Conservation (phyloP, 1,140 invertebrate genomes). For the Brachionus asplanchnoidis region DNA sequence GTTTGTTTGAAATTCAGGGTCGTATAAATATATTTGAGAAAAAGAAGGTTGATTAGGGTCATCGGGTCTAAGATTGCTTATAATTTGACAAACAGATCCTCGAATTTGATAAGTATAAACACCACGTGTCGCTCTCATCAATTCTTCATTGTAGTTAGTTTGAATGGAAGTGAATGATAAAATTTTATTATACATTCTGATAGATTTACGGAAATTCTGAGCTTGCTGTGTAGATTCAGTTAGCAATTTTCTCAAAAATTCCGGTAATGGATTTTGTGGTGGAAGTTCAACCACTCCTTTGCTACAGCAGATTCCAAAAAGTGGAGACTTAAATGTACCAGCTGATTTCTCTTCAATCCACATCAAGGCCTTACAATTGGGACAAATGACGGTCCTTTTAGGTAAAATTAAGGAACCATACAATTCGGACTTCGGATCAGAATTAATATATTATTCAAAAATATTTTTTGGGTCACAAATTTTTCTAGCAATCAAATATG, state of each 20-base stretch:
- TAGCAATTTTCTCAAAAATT: background rate
- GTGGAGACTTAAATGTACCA: background rate
- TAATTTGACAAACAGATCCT: background rate
- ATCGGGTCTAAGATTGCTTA: background rate
- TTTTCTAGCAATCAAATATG: background rate
- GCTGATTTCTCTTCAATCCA: background rate
- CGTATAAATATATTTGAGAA: conserved; percentile 11
- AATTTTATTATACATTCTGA: background rate
- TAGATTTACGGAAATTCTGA: background rate
- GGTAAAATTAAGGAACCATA: background rate
- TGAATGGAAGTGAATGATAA: background rate
- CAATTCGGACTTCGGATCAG: background rate
- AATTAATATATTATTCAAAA: background rate
- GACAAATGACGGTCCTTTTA: background rate
- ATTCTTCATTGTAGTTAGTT: background rate
- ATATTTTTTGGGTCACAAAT: background rate
- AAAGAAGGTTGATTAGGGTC: background rate
- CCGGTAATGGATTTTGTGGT: background rate
- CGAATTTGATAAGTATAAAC: conserved; percentile 1
- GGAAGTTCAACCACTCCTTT: background rate
- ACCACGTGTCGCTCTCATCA: background rate
- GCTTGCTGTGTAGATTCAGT: background rate
- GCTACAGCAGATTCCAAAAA: background rate
- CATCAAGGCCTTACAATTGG: background rate
- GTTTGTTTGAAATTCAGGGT: background rate